These are phyloP conservation scores for Tragelaphus eurycerus DNA, from an alignment of 2,797 vertebrate species.

Conservation along the genomic window DNA sequence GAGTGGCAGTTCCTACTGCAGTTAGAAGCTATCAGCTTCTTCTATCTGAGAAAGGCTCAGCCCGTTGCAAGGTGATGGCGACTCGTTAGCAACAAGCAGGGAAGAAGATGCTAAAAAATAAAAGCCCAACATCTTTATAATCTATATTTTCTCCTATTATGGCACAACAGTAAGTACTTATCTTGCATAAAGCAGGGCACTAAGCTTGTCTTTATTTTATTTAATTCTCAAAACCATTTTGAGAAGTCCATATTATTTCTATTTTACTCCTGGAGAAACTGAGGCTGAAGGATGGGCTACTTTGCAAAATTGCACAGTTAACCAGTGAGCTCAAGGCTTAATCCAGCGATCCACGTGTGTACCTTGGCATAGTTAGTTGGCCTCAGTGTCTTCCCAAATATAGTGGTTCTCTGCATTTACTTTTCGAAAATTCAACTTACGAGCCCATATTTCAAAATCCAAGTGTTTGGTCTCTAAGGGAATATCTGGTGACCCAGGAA, in stretches of 20 bases:
- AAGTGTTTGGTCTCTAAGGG: not conserved
- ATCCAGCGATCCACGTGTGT: too few relatives aligned
- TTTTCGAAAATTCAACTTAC: not conserved
- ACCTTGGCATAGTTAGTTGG: accelerated
- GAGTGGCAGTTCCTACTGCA: not conserved
- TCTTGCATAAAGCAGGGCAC: not conserved
- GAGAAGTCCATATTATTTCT: not conserved
- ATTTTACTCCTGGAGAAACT: not conserved
- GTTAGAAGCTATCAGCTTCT: not conserved
- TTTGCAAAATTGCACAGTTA: not conserved
- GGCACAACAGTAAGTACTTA: not conserved
- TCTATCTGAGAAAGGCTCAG: not conserved
- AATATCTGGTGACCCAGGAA: not conserved
- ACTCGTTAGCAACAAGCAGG: not conserved
- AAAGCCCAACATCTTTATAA: not conserved
- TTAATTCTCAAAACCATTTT: not conserved
- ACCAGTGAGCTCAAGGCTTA: not conserved
- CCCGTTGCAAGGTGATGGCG: not conserved
- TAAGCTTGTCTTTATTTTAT: not conserved
- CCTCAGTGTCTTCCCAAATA: not conserved
- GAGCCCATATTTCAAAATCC: not conserved
- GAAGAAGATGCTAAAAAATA: not conserved
- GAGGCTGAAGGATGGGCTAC: not conserved
- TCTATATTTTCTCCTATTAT: not conserved
- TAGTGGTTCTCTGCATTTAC: not conserved